Percentiles rank a stretch among this genome's conserved stretches.
Conservation (phyloP, 1,140 invertebrate species). For the Ceratina japonica region DNA sequence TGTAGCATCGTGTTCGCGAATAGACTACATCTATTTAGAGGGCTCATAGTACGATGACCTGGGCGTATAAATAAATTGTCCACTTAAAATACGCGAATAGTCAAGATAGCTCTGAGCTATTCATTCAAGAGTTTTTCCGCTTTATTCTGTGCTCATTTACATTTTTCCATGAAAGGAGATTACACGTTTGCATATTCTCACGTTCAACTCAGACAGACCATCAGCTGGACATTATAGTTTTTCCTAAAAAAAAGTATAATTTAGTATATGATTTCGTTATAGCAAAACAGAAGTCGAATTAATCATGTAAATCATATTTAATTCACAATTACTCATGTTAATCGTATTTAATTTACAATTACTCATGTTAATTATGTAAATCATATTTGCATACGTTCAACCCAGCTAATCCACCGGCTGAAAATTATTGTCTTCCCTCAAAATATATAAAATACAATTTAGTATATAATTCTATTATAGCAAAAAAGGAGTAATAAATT, state of each 20-base stretch:
- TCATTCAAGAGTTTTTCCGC: slow-evolving; percentile 24
- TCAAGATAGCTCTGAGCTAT: slow-evolving; percentile 28
- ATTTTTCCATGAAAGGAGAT: background rate
- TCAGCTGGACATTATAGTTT: background rate
- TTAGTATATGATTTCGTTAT: no score
- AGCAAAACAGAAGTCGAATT: no score
- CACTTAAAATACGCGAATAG: slow-evolving; percentile 35
- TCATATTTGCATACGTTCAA: background rate
- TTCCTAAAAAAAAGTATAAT: no score
- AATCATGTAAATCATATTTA: no score
- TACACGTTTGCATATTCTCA: background rate
- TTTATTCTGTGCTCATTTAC: background rate
- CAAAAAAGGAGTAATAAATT: no score
- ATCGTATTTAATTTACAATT: no score
- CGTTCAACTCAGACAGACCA: background rate
- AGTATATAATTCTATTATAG: no score
- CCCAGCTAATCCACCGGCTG: no score
- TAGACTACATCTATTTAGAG: slow-evolving; percentile 20
- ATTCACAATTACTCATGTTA: no score
- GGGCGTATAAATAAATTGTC: slow-evolving; percentile 30
- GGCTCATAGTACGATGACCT: slow-evolving; percentile 12
- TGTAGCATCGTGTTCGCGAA: background rate
- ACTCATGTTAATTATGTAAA: no score
- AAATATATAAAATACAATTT: no score
- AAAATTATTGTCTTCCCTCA: background rate